Evolutionary conservation across 2,113 vertebrate genomes (phyloP).

Genomic region (Vanacampus margaritifer): DNA sequence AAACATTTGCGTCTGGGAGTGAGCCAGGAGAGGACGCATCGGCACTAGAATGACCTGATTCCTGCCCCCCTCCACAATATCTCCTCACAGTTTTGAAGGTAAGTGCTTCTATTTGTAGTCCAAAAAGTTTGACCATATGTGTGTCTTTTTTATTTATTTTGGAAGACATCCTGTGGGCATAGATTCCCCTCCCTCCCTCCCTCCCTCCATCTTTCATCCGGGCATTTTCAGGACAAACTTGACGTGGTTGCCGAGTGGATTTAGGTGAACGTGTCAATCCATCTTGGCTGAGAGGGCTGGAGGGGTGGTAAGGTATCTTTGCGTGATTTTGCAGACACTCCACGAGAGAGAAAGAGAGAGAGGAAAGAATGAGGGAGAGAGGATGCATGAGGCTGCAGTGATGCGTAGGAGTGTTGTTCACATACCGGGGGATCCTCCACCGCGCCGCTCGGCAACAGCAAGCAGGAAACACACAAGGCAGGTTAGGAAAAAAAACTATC

Average conservation of each 20-base stretch:
- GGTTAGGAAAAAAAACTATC: conserved; percentile 6
- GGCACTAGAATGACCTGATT: conserved; percentile 70
- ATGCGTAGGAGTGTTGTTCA: conserved; percentile 59
- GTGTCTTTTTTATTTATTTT: background rate
- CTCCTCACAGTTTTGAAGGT: conserved; percentile 41
- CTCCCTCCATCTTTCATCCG: background rate
- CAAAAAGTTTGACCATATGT: conserved; percentile 35
- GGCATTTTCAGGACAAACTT: conserved; percentile 3
- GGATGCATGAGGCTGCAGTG: conserved; percentile 46
- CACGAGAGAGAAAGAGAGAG: conserved; percentile 35
- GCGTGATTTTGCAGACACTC: conserved; percentile 34
- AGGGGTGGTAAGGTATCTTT: background rate
- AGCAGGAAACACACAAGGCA: background rate
- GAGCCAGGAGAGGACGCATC: conserved; percentile 73
- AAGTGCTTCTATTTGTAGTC: conserved; percentile 43
- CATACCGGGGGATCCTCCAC: conserved; percentile 63
- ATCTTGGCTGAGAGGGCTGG: background rate
- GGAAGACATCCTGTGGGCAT: background rate
- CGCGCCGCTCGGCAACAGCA: conserved; percentile 15
- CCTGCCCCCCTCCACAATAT: conserved; percentile 10
- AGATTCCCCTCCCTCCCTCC: background rate
- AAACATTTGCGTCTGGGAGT: conserved; percentile 71
- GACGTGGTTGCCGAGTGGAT: conserved; percentile 2
- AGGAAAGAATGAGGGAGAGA: conserved; percentile 1
- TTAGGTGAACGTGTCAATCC: conserved; percentile 1